These are phyloP conservation scores for Podarcis lilfordi DNA, from an alignment of 2,797 vertebrate species.

Conservation along the genomic window DNA sequence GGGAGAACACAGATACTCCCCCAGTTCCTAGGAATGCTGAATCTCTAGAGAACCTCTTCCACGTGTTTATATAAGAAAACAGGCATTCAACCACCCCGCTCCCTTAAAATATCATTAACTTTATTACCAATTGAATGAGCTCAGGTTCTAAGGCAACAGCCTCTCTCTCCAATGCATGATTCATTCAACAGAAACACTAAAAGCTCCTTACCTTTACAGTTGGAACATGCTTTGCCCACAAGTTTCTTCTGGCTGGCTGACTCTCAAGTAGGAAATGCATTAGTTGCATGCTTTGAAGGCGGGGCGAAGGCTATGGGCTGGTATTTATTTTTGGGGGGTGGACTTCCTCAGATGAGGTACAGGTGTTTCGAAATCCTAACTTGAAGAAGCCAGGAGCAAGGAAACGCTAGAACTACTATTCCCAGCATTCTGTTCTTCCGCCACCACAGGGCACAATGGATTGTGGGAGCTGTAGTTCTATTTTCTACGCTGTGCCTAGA, in stretches of 20 bases:
- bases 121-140: background rate
- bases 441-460: fast-evolving
- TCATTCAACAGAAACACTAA: background rate
- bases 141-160: too few species aligned
- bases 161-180: background rate
- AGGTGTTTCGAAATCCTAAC: slow-evolving; percentile 26
- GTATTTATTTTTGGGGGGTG: background rate
- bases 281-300: background rate
- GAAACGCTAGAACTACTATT: slow-evolving; percentile 21
- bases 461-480: slow-evolving; percentile 53
- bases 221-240: background rate
- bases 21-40: background rate
- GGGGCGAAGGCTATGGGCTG: background rate
- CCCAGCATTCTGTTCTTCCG: background rate
- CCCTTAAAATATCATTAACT: background rate
- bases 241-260: slow-evolving; percentile 36
- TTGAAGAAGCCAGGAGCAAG: fast-evolving
- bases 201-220: slow-evolving; percentile 6
- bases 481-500: background rate
- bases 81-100: background rate
- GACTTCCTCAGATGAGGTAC: background rate
- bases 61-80: background rate
- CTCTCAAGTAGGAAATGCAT: slow-evolving; percentile 6
- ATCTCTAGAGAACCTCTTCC: slow-evolving; percentile 1
- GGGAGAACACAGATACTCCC: fast-evolving